Evolutionary conservation across 2,113 vertebrate species (phyloP), one percentile per base, ranked within the genome.

Genomic region (Siphamia tubifer): DNA sequence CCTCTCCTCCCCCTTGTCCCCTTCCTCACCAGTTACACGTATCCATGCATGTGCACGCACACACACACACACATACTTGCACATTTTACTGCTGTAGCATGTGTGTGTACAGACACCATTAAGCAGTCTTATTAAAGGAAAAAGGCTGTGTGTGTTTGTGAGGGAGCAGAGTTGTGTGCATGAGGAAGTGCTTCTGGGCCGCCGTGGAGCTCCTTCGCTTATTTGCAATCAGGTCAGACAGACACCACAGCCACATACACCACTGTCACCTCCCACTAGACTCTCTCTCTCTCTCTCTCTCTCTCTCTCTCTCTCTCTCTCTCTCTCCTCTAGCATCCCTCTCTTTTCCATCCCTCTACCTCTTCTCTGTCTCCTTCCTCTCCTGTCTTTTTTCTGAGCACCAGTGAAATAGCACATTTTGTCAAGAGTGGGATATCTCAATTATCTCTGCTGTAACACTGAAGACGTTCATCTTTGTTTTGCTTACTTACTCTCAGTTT

Each of bases 211-310:
- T 87, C 83, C 85, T 81, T 73, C 75, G 83, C 90, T 91, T 90
- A 92, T 92, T 91, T 90, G 90, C 89, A 92, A 91, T 91, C 90
- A 91, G 90, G 90, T 92, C 92, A 92, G 87, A 91, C 76, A 87
- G 79, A 73, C 86, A 88, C 76, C 77, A 81, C 71, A 82, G 87
- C 85, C 87, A 87, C 87, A 92, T 87, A 80, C 86, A 90, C 90
- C 82, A 91, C 88, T 88, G 85, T 90, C 90, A 90, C 90, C 89
- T 92, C 89, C 87, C 87, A 86, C 71, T 48, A 86, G 79, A 89
- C 73, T 72, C n/a, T 61, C 71, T 38, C 74, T 73, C 74, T 66
- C 64, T 62, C 72, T 75, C 57, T 66, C 47, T 40, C 25, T 49
- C 48, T 54, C 60, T 63, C 40, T 52, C n/a, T n/a, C n/a, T n/a